phyloP scores from a whole-genome alignment of 2,113 vertebrate species.

The Etheostoma spectabile region DNA sequence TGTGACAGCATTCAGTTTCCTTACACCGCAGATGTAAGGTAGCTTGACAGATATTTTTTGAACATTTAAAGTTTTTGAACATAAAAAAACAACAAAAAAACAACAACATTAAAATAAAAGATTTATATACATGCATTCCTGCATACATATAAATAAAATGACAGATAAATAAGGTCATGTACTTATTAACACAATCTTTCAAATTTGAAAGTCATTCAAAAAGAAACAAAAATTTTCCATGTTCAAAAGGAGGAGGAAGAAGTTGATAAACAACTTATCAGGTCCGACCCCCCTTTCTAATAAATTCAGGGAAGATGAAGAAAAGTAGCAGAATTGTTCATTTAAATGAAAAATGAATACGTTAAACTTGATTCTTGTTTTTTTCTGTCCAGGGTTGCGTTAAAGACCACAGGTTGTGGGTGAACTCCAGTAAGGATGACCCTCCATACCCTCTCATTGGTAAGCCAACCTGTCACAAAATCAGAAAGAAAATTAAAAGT shows the following conservation, averaged over 20 bases:
- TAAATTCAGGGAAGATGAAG: neutral
- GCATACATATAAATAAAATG: too few relatives aligned
- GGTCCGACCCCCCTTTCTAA: too few relatives aligned
- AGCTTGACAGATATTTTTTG: neutral
- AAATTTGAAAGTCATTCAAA: too few relatives aligned
- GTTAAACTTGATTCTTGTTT: neutral
- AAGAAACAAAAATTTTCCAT: too few relatives aligned
- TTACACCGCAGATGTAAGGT: neutral
- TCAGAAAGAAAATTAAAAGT: neutral
- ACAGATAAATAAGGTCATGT: too few relatives aligned
- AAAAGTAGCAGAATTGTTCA: neutral
- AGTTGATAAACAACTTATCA: too few relatives aligned
- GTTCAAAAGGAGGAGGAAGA: too few relatives aligned
- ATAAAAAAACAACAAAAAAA: too few relatives aligned
- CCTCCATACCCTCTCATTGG: conserved; percentile 97
- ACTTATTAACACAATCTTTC: too few relatives aligned
- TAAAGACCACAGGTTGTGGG: conserved; percentile 95
- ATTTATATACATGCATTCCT: too few relatives aligned
- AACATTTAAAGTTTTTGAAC: too few relatives aligned
- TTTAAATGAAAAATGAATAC: neutral
- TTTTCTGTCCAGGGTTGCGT: conserved; percentile 86
- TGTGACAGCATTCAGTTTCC: neutral
- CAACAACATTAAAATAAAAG: too few relatives aligned
- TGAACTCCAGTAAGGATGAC: conserved; percentile 94
- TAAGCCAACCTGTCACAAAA: conserved; percentile 75